Conservation (phyloP, 1,140 invertebrate genomes). For the Penaeus vannamei region DNA sequence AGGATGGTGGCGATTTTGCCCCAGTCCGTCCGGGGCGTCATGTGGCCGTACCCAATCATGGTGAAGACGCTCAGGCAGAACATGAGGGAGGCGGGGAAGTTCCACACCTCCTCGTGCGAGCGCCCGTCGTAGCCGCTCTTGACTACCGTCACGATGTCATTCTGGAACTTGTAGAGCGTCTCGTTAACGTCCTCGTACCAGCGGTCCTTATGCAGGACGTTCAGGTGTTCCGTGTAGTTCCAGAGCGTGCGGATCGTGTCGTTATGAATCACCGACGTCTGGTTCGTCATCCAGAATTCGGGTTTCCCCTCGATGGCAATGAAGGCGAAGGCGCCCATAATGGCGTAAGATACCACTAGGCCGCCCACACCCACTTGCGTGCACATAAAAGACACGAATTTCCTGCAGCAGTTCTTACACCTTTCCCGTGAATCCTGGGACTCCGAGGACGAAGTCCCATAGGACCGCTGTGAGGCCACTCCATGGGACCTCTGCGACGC, state of each 20-base stretch:
- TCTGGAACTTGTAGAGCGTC: conserved; percentile 80
- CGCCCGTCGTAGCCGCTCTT: conserved; percentile 78
- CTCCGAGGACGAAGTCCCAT: conserved; percentile 79
- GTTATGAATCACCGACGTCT: conserved; percentile 71
- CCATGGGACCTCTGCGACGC: conserved; percentile 68
- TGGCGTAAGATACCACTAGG: conserved; percentile 93
- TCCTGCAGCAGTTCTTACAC: conserved; percentile 84
- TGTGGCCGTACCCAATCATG: conserved; percentile 96
- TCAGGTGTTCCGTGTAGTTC: conserved; percentile 80
- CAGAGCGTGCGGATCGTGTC: conserved; percentile 80
- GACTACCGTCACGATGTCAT: conserved; percentile 79
- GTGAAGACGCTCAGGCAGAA: conserved; percentile 90
- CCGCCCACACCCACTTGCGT: conserved; percentile 93
- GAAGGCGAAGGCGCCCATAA: conserved; percentile 94
- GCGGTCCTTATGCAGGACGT: conserved; percentile 82
- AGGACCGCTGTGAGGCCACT: conserved; percentile 76
- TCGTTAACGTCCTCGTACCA: conserved; percentile 81
- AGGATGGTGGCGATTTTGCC: conserved; percentile 93
- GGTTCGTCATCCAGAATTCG: conserved; percentile 76
- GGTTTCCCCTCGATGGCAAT: conserved; percentile 83
- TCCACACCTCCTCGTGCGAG: conserved; percentile 76
- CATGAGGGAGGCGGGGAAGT: conserved; percentile 88
- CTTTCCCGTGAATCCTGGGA: conserved; percentile 68
- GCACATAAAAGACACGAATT: conserved; percentile 91
- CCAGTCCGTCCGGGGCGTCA: conserved; percentile 90